Base-by-base conservation (phyloP, 2,113 vertebrate genomes). In the Myrmecophaga tridactyla region DNA sequence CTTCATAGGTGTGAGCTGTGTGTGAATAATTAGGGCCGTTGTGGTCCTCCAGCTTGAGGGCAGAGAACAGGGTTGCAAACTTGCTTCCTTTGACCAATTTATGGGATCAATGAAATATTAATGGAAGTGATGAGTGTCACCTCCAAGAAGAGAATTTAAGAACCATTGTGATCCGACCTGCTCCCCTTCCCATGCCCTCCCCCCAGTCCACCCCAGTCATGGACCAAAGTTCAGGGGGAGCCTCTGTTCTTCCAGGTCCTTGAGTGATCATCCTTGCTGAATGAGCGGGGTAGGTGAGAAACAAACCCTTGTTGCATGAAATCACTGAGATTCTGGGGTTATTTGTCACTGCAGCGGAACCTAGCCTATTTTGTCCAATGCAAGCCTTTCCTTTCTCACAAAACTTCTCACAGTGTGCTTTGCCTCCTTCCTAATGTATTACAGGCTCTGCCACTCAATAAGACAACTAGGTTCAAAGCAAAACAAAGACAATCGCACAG, bases 401-500 rank as follows among this genome's bases (percentile, higher is more conserved):
- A 86, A 73, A 72, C 69, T 56, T 72, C 34, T 12, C 31, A 13
- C 21, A 11, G 46, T n/a, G 8, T 62, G 70, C 34, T 67, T 92
- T 84, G 2, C 36, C 34, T 81, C 84, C 46, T 84, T 88, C 84
- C 53, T 43, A 48, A 84, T 80, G 63, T 34, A 34, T 76, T 39
- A 34, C 31, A 89, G 85, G 85, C 83, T 80, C 58, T 58, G 29
- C n/a, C 18, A 53, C 76, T 39, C 3, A 27, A 25, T 62, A 46
- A 88, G 84, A 76, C 84, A 46, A 48, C 93, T 36, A 34, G 58
- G 36, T 92, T 94, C 36, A 69, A 89, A 84, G 81, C 31, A 53
- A 87, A 91, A 92, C 86, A 84, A 92, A 95, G 90, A 85, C 53
- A 6, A 29, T 46, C 41, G 89, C 14, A 0, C 0, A 43, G 46